Conservation (phyloP, 2,797 vertebrate genomes). For the Thamnophis elegans region DNA sequence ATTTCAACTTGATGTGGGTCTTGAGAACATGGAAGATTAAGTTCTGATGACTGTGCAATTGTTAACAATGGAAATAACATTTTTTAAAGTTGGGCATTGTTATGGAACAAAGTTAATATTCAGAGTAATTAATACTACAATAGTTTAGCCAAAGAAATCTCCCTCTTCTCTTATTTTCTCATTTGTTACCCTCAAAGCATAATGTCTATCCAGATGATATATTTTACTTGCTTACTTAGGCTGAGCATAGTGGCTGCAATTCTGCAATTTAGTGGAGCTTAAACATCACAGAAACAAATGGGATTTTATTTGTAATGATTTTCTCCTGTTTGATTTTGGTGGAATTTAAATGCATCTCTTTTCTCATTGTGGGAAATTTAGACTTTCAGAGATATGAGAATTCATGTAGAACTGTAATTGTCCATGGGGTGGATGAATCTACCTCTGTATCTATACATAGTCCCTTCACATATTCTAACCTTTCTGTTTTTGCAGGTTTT, state of each 20-base stretch:
- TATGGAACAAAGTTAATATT: conserved; percentile 23
- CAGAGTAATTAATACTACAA: conserved; percentile 18
- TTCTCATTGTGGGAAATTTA: neutral
- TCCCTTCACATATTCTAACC: neutral
- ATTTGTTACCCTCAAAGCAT: neutral
- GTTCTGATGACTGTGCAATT: conserved; percentile 16
- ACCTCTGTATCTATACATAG: neutral
- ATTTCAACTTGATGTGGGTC: conserved; percentile 16
- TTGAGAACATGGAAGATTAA: conserved; percentile 10
- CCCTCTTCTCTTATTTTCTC: neutral
- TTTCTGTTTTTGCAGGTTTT: neutral
- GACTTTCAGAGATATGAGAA: neutral
- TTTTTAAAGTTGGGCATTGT: conserved; percentile 7
- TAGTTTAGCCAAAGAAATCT: neutral
- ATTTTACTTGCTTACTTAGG: neutral
- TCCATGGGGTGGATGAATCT: neutral
- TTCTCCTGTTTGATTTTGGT: neutral
- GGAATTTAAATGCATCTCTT: neutral
- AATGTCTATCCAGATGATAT: neutral
- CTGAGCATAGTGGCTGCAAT: neutral
- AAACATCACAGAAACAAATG: neutral
- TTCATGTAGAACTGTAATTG: neutral
- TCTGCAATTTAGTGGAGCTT: neutral
- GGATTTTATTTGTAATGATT: neutral
- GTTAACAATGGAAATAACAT: conserved; percentile 23